Evolutionary conservation across 2,113 vertebrate genomes (phyloP), one percentile per base, ranked within the genome.

Genomic region (Centrocercus urophasianus): DNA sequence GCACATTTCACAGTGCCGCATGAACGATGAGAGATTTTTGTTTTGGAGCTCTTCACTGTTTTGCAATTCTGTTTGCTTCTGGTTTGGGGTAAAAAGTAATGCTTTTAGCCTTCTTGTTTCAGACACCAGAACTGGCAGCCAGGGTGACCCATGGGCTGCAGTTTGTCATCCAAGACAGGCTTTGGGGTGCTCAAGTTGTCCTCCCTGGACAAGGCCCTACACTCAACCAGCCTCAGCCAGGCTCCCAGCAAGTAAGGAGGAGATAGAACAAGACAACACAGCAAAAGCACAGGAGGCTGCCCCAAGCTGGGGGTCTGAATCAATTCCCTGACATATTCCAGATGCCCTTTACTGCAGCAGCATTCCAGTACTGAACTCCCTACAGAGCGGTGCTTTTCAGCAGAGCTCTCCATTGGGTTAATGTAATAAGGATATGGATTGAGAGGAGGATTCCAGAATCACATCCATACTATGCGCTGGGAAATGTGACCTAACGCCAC

Each of bases 41-140:
- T 81, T 96, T 81, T 61, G 80, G 76, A 95, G 50, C n/a, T 81
- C 60, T 86, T 43, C 83, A 22, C 50, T 80, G 32, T 96, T 96
- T 96, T 83, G 81, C 76, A 93, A 92, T 36, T 64, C 11, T 17
- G 9, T 83, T 93, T 83, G 28, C 77, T 88, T 91, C 61, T 94
- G 60, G 28, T 86, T 81, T 90, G 83, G 50, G 32, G 28, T 78
- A 60, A 83, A 94, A 75, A 92, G 32, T 25, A 88, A 18, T 20
- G 25, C 27, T 86, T 86, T 43, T 65, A 85, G 65, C 27, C 43
- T 34, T n/a, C 38, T 42, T 86, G 48, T 74, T n/a, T 38, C 47
- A 60, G 56, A 52, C 66, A 78, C 22, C n/a, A 60, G 38, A 4
- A 61, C 18, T 47, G 50, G 69, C 34, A 64, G 56, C 17, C 52